Percentiles rank a stretch among this genome's conserved stretches.
These are phyloP conservation scores for Aramus guarauna DNA, from an alignment of 2,113 vertebrate species.

Conservation along the genomic window DNA sequence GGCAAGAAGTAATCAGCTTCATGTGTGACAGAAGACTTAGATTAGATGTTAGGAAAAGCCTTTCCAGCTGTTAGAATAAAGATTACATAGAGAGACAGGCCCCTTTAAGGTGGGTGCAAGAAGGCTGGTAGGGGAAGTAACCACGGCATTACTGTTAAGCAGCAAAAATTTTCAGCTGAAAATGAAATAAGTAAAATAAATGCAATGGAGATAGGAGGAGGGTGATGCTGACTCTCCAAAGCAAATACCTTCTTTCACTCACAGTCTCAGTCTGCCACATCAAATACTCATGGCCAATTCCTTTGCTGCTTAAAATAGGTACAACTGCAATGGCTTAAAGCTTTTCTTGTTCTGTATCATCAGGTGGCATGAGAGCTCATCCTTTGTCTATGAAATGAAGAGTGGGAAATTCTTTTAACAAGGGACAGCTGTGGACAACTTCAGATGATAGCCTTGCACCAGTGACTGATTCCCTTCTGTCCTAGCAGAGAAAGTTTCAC, in stretches of 20 bases:
- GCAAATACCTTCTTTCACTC: neutral
- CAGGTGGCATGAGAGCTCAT: neutral
- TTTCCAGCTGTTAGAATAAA: neutral
- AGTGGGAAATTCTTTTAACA: neutral
- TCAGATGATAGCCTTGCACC: accelerated
- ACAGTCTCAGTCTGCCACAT: neutral
- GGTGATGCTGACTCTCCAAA: neutral
- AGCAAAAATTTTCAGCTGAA: neutral
- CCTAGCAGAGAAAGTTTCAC: neutral
- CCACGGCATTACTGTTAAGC: neutral
- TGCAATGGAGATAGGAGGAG: neutral
- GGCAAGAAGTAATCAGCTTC: constrained; percentile 31
- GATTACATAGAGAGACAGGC: neutral
- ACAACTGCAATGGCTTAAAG: neutral
- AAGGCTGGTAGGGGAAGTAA: neutral
- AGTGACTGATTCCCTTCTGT: neutral
- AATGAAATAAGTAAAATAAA: neutral
- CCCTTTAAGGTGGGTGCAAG: neutral
- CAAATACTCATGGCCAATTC: neutral
- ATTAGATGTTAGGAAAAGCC: neutral
- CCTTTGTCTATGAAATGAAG: neutral
- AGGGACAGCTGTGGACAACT: neutral
- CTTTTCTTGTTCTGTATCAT: neutral
- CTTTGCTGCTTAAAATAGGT: neutral
- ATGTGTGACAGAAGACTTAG: constrained; percentile 2